Evolutionary conservation across 1,140 invertebrate genomes (phyloP).

Genomic region (Schlechtendalia chinensis): DNA sequence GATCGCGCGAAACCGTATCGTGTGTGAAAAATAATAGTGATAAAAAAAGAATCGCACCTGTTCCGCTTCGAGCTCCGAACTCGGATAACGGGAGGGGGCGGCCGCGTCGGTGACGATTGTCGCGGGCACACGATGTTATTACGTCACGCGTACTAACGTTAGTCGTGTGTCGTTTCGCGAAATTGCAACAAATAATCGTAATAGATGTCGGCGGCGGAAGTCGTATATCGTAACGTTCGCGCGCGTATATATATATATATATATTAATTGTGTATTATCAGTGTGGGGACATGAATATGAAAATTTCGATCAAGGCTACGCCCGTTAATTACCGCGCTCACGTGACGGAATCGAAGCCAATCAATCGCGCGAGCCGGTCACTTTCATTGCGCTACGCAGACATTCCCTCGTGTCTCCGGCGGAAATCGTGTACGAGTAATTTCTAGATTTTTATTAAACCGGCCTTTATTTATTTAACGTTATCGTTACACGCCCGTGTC

Average conservation of each 20-base stretch:
- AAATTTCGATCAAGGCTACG: conserved; percentile 20
- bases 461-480: too few species aligned
- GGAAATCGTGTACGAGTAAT: neutral
- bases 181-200: neutral
- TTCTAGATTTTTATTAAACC: too few species aligned
- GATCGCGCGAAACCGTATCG: conserved; percentile 18
- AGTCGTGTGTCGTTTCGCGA: neutral
- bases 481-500: too few species aligned
- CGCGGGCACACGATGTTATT: neutral
- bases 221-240: neutral
- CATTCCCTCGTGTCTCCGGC: neutral
- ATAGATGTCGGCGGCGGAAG: neutral
- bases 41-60: conserved; percentile 21
- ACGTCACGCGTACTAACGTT: too few species aligned
- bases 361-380: neutral
- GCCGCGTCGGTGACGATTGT: neutral
- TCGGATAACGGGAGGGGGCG: neutral
- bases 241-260: neutral
- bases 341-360: conserved; percentile 45
- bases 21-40: neutral
- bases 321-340: conserved; percentile 22
- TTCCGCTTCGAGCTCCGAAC: neutral
- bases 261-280: neutral
- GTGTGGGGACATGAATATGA: conserved; percentile 34
- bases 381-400: conserved; percentile 20